phyloP scores from a whole-genome alignment of 2,113 vertebrate species.

The Speoplatyrhinus poulsoni region DNA sequence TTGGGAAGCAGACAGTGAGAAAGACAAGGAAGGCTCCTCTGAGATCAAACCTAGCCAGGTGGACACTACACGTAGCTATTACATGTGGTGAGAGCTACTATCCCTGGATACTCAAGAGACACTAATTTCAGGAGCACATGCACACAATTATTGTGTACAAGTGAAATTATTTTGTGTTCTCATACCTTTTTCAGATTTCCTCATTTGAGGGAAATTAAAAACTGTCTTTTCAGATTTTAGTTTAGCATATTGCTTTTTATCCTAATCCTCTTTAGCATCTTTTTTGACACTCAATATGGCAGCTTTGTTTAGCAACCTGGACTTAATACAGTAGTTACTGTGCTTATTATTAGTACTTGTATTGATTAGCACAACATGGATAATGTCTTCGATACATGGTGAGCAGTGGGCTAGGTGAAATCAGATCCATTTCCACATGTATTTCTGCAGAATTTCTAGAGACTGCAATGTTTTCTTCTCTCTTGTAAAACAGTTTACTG shows the following conservation, averaged over 20 bases:
- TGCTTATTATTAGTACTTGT: conserved; percentile 78
- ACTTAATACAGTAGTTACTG: conserved; percentile 68
- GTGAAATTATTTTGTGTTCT: conserved; percentile 73
- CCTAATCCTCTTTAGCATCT: conserved; percentile 23
- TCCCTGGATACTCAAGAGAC: conserved; percentile 38
- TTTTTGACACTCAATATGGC: conserved; percentile 77
- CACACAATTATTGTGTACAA: conserved; percentile 84
- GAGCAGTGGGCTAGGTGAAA: conserved; percentile 58
- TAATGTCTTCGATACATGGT: conserved; percentile 70
- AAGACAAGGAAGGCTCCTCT: conserved; percentile 89
- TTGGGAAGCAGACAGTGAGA: conserved; percentile 94
- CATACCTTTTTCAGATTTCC: conserved; percentile 75
- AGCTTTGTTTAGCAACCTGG: conserved; percentile 81
- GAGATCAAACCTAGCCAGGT: conserved; percentile 91
- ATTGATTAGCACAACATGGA: conserved; percentile 81
- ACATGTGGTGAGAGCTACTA: conserved; percentile 90
- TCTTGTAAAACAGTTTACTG: conserved; percentile 77
- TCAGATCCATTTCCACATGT: conserved; percentile 54
- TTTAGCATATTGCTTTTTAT: conserved; percentile 84
- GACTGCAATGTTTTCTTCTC: conserved; percentile 68
- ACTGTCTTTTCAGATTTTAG: conserved; percentile 80
- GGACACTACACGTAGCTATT: conserved; percentile 97
- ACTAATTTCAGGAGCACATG: conserved; percentile 63
- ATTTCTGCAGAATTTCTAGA: conserved; percentile 68
- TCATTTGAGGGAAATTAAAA: conserved; percentile 77